Evolutionary conservation across 2,797 vertebrate genomes (phyloP), one percentile per base, ranked within the genome.

Genomic region (Girardinus metallicus): DNA sequence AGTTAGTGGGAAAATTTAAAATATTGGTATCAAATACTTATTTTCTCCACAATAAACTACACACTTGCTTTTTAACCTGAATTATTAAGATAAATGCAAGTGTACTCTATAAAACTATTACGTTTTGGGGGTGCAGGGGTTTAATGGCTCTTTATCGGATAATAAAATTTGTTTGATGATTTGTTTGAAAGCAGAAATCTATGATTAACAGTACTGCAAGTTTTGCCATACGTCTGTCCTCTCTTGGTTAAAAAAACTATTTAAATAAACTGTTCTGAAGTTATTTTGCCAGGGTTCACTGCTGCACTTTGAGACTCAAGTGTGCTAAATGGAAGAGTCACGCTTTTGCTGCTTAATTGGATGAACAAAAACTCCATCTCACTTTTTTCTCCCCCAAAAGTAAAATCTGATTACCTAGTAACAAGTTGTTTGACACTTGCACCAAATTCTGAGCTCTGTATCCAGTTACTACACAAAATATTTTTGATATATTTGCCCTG

Each of bases 401-500:
- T 43, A 18, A 43, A 66, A 31, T 44, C n/a, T 16, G 44, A 57
- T 75, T 72, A 49, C 13, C n/a, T 66, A 41, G 13, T 64, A 41
- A 16, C 41, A 73, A 21, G 2, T 36, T 75, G 11, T 41, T 29
- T 43, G 70, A 74, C 57, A 77, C 41, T 21, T 9, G 57, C 41
- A 49, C n/a, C n/a, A 55, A 31, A 46, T 77, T 60, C 2, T 44
- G 60, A 47, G n/a, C 53, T 83, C 43, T 70, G 39, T 18, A 39
- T 75, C 64, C 64, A 71, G n/a, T 51, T 23, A 23, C 51, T 31
- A 49, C 64, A 74, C 6, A 8, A 68, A 43, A 46, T 64, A n/a
- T 68, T 74, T 43, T 57, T 77, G 21, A 29, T 72, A 76, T 77
- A 57, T 66, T n/a, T 76, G 31, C 72, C 77, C 46, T 74, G 66